Percentiles rank a stretch among this genome's conserved stretches.
These are phyloP conservation scores for Latrodectus hesperus DNA, from an alignment of 2,888 invertebrate genomes.

Conservation along the genomic window DNA sequence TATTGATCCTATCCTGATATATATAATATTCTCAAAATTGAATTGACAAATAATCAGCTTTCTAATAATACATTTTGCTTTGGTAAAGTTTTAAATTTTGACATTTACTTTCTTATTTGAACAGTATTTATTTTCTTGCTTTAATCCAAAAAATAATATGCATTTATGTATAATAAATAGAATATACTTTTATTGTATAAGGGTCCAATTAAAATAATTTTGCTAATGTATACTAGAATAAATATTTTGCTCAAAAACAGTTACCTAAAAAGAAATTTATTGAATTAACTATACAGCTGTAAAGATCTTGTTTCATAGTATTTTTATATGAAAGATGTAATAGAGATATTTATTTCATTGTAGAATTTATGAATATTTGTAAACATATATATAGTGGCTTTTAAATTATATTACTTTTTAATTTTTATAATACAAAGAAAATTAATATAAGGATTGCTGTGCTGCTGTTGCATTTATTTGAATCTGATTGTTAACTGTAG, in stretches of 20 bases:
- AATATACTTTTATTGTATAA: constrained; percentile 34
- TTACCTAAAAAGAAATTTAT: background rate
- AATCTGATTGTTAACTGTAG: background rate
- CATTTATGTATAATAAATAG: background rate
- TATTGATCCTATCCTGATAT: too few relatives aligned
- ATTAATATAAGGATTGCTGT: background rate
- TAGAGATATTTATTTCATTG: background rate
- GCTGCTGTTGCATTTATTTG: background rate
- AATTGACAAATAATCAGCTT: too few relatives aligned
- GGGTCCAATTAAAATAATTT: constrained; percentile 60
- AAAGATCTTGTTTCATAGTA: constrained; percentile 46
- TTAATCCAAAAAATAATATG: background rate
- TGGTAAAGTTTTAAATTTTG: too few relatives aligned
- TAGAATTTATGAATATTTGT: background rate
- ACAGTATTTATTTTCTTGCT: background rate
- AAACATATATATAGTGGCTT: too few relatives aligned
- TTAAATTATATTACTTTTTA: background rate
- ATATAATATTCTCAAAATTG: too few relatives aligned
- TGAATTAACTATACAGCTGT: background rate
- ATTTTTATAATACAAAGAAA: background rate
- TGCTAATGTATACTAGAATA: constrained; percentile 29
- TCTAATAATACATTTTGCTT: too few relatives aligned
- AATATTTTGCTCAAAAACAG: constrained; percentile 28
- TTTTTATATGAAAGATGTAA: constrained; percentile 41
- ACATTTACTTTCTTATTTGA: background rate